A percentile compares a stretch with the other conserved stretches of the same genome.
These are phyloP conservation scores for Coenonympha arcania DNA, from an alignment of 2,888 invertebrate species.

Conservation along the genomic window DNA sequence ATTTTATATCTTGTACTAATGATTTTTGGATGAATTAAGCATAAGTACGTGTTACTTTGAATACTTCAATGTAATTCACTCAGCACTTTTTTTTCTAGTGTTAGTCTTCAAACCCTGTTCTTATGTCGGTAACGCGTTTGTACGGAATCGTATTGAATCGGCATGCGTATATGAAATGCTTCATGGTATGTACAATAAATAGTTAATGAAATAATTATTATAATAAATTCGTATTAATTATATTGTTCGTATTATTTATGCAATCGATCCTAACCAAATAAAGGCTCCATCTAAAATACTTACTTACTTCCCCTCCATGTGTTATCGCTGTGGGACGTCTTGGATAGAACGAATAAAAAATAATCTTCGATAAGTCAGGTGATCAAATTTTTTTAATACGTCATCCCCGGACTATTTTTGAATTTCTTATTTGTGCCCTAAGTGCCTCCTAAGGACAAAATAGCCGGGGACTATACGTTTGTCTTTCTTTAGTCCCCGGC, in stretches of 20 bases:
- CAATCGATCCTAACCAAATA: not conserved
- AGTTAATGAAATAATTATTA: not conserved
- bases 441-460: too few species aligned
- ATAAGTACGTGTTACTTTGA: not conserved
- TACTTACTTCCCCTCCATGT: not conserved
- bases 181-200: slow-evolving; percentile 68
- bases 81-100: slow-evolving; percentile 26
- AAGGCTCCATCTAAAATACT: not conserved
- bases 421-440: too few species aligned
- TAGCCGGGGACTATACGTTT: too few species aligned
- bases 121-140: not conserved
- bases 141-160: too few species aligned
- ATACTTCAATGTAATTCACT: slow-evolving; percentile 10
- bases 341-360: too few species aligned
- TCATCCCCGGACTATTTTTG: too few species aligned
- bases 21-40: not conserved
- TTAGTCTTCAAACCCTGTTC: slow-evolving; percentile 38
- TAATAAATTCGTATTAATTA: slow-evolving; percentile 37
- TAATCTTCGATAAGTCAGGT: too few species aligned
- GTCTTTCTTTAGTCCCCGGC: too few species aligned
- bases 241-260: slow-evolving; percentile 12
- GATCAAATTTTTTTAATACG: too few species aligned
- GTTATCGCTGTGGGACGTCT: not conserved
- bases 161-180: too few species aligned
- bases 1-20: not conserved